Evolutionary conservation across 2,113 vertebrate species (phyloP).

Genomic region (Podarcis cretensis): DNA sequence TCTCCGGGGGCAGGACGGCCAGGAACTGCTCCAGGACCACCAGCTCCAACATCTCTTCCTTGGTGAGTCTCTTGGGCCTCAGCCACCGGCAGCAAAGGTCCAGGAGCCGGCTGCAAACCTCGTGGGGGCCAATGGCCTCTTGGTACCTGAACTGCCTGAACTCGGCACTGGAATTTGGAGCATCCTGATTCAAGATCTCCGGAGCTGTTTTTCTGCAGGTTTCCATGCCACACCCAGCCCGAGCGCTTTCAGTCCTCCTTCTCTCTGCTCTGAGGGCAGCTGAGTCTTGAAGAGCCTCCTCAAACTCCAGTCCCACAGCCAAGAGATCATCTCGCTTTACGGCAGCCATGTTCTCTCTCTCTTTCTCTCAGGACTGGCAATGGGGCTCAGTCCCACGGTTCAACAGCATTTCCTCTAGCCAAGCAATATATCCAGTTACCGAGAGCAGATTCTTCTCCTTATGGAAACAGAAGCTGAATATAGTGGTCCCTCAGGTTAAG

Average conservation of each 20-base stretch:
- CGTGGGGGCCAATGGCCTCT: background rate
- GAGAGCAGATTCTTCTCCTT: background rate
- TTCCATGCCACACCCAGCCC: background rate
- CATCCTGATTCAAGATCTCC: background rate
- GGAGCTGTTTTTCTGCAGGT: background rate
- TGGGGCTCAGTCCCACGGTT: background rate
- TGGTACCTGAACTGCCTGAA: background rate
- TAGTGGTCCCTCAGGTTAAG: too few species aligned
- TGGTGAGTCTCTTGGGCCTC: background rate
- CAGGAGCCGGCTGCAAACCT: background rate
- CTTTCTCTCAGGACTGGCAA: background rate
- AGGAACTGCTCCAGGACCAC: conserved; percentile 14
- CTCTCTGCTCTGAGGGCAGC: background rate
- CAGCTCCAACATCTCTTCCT: conserved; percentile 13
- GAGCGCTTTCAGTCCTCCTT: background rate
- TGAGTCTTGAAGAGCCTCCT: background rate
- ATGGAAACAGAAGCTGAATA: too few species aligned
- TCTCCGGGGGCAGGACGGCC: background rate
- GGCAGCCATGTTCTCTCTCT: background rate
- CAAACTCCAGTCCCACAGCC: background rate
- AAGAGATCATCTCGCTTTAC: background rate
- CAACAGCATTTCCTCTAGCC: background rate
- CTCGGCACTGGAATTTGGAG: background rate
- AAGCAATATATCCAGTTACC: background rate
- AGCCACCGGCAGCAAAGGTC: background rate